Conservation (phyloP, 2,888 invertebrate genomes). For the Zootermopsis nevadensis region DNA sequence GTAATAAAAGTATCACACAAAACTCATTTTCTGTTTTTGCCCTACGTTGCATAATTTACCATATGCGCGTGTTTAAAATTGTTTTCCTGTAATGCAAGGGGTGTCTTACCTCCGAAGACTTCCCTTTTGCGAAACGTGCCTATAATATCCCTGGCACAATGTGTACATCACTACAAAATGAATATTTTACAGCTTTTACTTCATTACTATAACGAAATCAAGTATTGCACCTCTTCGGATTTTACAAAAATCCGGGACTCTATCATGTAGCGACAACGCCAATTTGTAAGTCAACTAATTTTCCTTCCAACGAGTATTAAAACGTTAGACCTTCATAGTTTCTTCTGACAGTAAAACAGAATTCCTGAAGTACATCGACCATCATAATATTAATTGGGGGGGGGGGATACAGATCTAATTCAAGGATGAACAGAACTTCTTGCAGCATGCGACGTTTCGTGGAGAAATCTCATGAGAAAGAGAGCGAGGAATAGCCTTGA, state of each 20-base stretch:
- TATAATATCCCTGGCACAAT: too few relatives aligned
- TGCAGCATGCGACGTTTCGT: constrained; percentile 6
- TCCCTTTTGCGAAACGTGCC: too few relatives aligned
- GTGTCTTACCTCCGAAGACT: too few relatives aligned
- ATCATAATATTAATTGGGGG: neutral
- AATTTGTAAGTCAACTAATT: neutral
- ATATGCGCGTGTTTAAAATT: too few relatives aligned
- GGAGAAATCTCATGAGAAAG: neutral
- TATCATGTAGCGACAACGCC: neutral
- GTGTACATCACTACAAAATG: too few relatives aligned
- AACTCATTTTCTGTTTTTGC: too few relatives aligned
- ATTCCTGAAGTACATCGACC: constrained; percentile 13
- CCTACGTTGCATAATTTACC: too few relatives aligned
- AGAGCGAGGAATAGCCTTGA: neutral
- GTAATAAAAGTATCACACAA: too few relatives aligned
- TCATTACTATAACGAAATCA: neutral
- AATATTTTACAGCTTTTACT: neutral
- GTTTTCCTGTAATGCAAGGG: too few relatives aligned
- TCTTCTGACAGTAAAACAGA: neutral
- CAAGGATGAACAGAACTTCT: constrained; percentile 7
- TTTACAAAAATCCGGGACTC: neutral
- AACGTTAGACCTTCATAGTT: neutral
- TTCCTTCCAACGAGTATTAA: neutral
- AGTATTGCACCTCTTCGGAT: too few relatives aligned
- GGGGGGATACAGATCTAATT: neutral